phyloP scores from a whole-genome alignment of 2,113 vertebrate species.

The Myxocyprinus asiaticus region DNA sequence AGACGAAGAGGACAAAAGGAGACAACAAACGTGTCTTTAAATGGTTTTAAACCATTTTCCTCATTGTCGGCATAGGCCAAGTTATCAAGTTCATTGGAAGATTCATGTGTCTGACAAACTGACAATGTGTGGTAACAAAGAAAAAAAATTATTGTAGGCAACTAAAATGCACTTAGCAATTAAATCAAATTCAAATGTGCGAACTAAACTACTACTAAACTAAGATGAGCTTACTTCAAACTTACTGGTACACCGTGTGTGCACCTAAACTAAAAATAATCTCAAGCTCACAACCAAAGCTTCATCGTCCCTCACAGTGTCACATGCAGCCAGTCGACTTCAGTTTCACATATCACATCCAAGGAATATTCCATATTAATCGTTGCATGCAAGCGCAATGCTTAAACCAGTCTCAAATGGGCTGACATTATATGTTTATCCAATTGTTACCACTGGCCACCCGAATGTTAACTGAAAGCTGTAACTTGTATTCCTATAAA shows the following conservation, averaged over 20 bases:
- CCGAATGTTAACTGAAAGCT: background rate
- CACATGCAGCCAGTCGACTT: slow-evolving; percentile 34
- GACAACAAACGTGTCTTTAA: background rate
- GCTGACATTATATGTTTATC: background rate
- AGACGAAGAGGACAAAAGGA: background rate
- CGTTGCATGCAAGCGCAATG: background rate
- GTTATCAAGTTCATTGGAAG: background rate
- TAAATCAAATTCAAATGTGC: background rate
- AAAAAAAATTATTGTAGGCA: background rate
- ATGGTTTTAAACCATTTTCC: background rate
- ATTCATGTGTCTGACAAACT: background rate
- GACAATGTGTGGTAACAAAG: background rate
- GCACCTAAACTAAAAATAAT: slow-evolving; percentile 44
- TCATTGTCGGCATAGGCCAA: background rate
- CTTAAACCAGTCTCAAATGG: background rate
- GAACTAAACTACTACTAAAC: background rate
- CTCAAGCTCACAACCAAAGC: slow-evolving; percentile 24
- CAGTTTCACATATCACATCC: slow-evolving; percentile 20
- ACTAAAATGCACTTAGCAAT: background rate
- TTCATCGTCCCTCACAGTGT: slow-evolving; percentile 26
- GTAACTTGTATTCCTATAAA: background rate
- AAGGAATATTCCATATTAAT: background rate
- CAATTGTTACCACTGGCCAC: background rate
- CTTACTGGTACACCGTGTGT: slow-evolving; percentile 59
- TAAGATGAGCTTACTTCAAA: slow-evolving; percentile 44